Evolutionary conservation across 2,113 vertebrate genomes (phyloP), one percentile per base, ranked within the genome.

Genomic region (Tragelaphus scriptus): DNA sequence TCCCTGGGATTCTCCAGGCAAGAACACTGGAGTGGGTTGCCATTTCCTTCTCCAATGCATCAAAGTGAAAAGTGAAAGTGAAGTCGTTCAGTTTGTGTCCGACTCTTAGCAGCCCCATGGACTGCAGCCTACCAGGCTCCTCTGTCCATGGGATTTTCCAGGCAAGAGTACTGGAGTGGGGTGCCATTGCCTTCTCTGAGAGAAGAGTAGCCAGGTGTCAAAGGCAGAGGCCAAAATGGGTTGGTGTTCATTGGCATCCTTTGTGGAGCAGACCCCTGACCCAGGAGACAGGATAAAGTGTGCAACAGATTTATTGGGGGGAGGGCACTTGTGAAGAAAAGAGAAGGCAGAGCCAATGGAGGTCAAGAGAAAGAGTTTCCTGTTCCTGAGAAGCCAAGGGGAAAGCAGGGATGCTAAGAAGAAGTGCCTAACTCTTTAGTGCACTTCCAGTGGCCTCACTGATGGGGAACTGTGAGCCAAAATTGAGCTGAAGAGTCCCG

Each of bases 401-500:
- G 2, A 12, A 55, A 19, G 12, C 53, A 85, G 75, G 51, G 40
- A 3, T 1, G 1, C 7, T 5, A 10, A 19, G 8, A 55, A 8
- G 23, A 28, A 28, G 32, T 1, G 9, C 6, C 32, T 75, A 1
- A 40, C 44, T 26, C 25, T 51, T 5, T 2, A 30, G 44, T 2
- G 2, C 2, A 9, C 12, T 40, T 79, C 49, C 28, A 21, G 13
- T 0, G 10, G 2, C 15, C 51, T 36, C 44, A 5, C 17, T 2
- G 19, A 75, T 2, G 15, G n/a, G 16, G 63, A 47, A 58, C 3
- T 23, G 6, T 1, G 7, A 65, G 30, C 21, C 36, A 5, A 15
- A 25, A 16, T 11, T 36, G 26, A 30, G 28, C 6, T 26, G 23
- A 75, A 51, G 61, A 49, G 10, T 12, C 49, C n/a, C 1, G 0